These are phyloP conservation scores for Lypha dubia DNA, from an alignment of 2,888 invertebrate genomes.

Conservation along the genomic window DNA sequence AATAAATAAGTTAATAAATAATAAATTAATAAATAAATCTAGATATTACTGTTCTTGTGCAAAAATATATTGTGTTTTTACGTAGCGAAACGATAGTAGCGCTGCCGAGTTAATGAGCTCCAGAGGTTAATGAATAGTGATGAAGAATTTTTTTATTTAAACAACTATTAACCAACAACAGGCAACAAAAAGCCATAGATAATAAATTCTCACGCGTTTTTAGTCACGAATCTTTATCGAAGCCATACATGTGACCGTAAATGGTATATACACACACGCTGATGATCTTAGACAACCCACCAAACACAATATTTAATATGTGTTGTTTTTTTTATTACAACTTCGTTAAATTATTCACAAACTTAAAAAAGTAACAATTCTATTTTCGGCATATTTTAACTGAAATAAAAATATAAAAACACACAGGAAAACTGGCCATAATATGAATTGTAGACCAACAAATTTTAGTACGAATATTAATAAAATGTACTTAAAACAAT, in stretches of 20 bases:
- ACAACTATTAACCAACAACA: too few species aligned
- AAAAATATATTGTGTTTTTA: not conserved
- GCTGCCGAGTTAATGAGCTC: constrained; percentile 12
- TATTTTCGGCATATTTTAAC: too few species aligned
- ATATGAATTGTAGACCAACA: too few species aligned
- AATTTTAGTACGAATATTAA: too few species aligned
- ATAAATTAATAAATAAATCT: not conserved
- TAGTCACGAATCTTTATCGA: constrained; percentile 64
- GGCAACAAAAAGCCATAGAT: constrained; percentile 14
- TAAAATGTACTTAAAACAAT: too few species aligned
- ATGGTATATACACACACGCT: constrained; percentile 35
- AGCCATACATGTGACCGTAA: constrained; percentile 59
- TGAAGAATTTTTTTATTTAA: constrained; percentile 31
- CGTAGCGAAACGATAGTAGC: not conserved
- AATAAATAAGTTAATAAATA: not conserved
- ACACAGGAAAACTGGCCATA: too few species aligned
- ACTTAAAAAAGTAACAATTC: too few species aligned
- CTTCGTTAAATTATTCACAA: too few species aligned
- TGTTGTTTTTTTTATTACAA: too few species aligned
- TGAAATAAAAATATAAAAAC: too few species aligned
- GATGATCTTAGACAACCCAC: constrained; percentile 1
- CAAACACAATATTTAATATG: too few species aligned
- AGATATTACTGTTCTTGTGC: not conserved
- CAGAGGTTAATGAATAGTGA: constrained; percentile 44
- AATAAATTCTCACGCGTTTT: constrained; percentile 67